Percentiles rank a stretch among this genome's conserved stretches.
These are phyloP conservation scores for Apocheima hispidaria DNA, from an alignment of 2,888 invertebrate species.

Conservation along the genomic window DNA sequence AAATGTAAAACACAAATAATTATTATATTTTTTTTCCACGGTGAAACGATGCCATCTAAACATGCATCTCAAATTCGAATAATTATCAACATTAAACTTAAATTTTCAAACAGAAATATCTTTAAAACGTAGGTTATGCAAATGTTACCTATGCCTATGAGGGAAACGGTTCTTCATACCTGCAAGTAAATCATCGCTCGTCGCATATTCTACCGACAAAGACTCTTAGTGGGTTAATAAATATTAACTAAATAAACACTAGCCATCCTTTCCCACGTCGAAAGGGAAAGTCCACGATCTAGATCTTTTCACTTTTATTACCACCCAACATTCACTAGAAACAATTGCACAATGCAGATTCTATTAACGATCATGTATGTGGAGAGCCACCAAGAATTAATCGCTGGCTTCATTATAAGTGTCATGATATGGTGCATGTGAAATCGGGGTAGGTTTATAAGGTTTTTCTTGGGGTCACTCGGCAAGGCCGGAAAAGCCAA, in stretches of 20 bases:
- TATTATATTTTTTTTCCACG: too few relatives aligned
- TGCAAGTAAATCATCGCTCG: not conserved
- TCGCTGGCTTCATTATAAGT: conserved; percentile 29
- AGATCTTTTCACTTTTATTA: conserved; percentile 39
- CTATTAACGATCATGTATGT: conserved; percentile 47
- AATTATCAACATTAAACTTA: too few relatives aligned
- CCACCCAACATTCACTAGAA: conserved; percentile 39
- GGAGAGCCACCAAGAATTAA: conserved; percentile 43
- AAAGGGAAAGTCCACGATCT: conserved; percentile 53
- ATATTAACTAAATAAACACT: conserved; percentile 5
- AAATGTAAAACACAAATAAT: too few relatives aligned
- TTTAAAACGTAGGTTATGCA: too few relatives aligned
- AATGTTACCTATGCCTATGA: too few relatives aligned
- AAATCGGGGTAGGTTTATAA: conserved; percentile 23
- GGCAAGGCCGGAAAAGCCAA: not conserved
- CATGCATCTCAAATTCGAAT: too few relatives aligned
- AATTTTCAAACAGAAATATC: too few relatives aligned
- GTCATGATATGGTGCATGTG: conserved; percentile 25
- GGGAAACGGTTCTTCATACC: too few relatives aligned
- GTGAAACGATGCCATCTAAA: too few relatives aligned
- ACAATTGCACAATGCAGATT: conserved; percentile 56
- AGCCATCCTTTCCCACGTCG: conserved; percentile 49
- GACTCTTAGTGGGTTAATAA: not conserved
- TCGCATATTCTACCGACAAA: not conserved
- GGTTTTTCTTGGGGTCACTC: not conserved